phyloP scores from a whole-genome alignment of 2,888 invertebrate genomes.

The Pogonocherus hispidulus region DNA sequence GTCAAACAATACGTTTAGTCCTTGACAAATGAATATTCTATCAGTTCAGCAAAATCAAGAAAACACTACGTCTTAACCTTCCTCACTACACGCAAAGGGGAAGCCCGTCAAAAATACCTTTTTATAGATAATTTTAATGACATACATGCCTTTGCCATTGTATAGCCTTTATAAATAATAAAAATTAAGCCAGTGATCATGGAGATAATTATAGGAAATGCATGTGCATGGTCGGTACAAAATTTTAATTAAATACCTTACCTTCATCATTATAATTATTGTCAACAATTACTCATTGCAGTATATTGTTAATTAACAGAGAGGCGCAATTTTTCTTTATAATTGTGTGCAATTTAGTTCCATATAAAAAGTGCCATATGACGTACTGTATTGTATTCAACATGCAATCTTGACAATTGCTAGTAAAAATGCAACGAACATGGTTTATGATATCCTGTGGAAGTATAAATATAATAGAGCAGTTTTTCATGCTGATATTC shows the following conservation, averaged over 20 bases:
- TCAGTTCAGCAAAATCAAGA: no score
- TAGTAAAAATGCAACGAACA: conserved; percentile 39
- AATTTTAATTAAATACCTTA: conserved; percentile 35
- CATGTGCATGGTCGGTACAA: conserved; percentile 33
- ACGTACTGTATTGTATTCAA: conserved; percentile 35
- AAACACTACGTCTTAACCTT: no score
- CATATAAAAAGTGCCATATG: conserved; percentile 46
- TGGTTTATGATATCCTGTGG: conserved; percentile 49
- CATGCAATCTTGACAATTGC: conserved; percentile 52
- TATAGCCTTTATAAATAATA: conserved; percentile 6
- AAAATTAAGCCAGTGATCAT: background rate
- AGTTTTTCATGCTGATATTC: conserved; percentile 20
- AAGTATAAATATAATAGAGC: conserved; percentile 35
- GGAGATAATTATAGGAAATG: conserved; percentile 37
- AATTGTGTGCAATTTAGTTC: conserved; percentile 54
- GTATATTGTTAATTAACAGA: conserved; percentile 44
- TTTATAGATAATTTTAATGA: no score
- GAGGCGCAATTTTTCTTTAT: conserved; percentile 46
- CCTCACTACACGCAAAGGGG: no score
- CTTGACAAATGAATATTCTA: no score
- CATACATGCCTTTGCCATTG: background rate
- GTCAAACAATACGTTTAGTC: no score
- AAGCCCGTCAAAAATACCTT: no score
- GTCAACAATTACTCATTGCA: conserved; percentile 44
- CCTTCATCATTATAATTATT: conserved; percentile 42